Percentiles rank a stretch among this genome's conserved stretches.
phyloP scores from a whole-genome alignment of 1,140 invertebrate genomes.

The Drosophila gunungcola region DNA sequence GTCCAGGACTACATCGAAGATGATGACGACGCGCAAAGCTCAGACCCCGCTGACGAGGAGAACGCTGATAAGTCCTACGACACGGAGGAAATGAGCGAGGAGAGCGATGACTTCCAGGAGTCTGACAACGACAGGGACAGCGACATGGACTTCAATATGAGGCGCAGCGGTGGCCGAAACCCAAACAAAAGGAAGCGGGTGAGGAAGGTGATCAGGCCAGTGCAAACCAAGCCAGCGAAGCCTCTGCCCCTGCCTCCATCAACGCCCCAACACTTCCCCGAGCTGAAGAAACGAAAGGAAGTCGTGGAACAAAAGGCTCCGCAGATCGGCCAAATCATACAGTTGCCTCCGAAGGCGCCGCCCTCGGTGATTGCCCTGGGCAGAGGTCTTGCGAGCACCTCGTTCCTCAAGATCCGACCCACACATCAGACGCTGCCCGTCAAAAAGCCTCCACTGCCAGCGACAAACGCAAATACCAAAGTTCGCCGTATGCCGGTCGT shows the following conservation, averaged over 20 bases:
- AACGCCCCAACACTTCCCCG: slow-evolving; percentile 17
- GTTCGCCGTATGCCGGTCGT: slow-evolving; percentile 54
- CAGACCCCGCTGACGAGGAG: slow-evolving; percentile 67
- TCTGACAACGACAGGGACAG: slow-evolving; percentile 83
- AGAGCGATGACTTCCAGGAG: slow-evolving; percentile 62
- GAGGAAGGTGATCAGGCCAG: slow-evolving; percentile 31
- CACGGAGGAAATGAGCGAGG: slow-evolving; percentile 78
- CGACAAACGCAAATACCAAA: slow-evolving; percentile 13
- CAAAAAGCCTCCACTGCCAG: slow-evolving; percentile 14
- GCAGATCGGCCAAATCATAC: slow-evolving; percentile 62
- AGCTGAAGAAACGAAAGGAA: slow-evolving; percentile 51
- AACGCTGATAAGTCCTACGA: slow-evolving; percentile 70
- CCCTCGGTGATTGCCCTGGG: slow-evolving; percentile 59
- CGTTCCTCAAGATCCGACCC: slow-evolving; percentile 56
- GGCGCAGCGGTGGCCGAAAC: slow-evolving; percentile 52
- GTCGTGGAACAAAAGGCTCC: slow-evolving; percentile 13
- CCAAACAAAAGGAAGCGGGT: slow-evolving; percentile 66
- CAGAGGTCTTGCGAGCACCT: slow-evolving; percentile 54
- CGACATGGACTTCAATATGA: slow-evolving; percentile 80
- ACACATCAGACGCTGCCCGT: slow-evolving; percentile 37
- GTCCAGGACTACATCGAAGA: slow-evolving; percentile 63
- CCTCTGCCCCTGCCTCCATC: not conserved
- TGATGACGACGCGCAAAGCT: slow-evolving; percentile 64
- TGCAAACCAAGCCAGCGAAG: slow-evolving; percentile 9
- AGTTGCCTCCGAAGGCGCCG: slow-evolving; percentile 48